Evolutionary conservation across 2,888 invertebrate species (phyloP), one percentile per base, ranked within the genome.

Genomic region (Hanleya hanleyi): DNA sequence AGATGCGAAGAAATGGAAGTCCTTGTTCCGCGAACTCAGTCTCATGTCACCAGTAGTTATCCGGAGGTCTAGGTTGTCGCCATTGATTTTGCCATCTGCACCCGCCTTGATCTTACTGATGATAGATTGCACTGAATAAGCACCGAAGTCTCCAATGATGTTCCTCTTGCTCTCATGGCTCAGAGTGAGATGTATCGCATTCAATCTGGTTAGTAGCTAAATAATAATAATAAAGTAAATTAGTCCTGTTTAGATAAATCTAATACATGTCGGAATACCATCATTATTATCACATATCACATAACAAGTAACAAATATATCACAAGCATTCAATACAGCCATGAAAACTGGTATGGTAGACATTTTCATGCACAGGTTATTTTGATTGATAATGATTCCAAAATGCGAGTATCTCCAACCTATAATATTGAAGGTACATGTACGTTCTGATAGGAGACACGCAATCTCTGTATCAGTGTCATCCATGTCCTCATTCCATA

Each of bases 21-120:
- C 74, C 29, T 61, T 72, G 64, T 67, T 64, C 29, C 65, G 69
- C 38, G 66, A 74, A 22, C 47, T 35, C 73, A 77, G 69, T 35
- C 71, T 57, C 12, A 77, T 51, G 49, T 74, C 77, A 67, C 70
- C 72, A 32, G 77, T 77, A 26, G 22, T 49, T 1, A 77, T 74
- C 69, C 49, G 71, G 26, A 74, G 69, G 36, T 76, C 76, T 22
- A 76, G 35, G 62, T 77, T 77, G 37, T 74, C 74, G 1, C 72
- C 74, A 74, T 77, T 77, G 5, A 74, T 22, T 65, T 76, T 76
- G 0, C 71, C 76, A 67, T 74, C 71, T 22, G 37, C 22, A 15
- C 73, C 71, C 62, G 26, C 26, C 29, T 35, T 22, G 22, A 73
- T 57, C 7, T 57, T 38, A 18, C 61, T 36, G 0, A 75, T 32